Evolutionary conservation across 1,140 invertebrate genomes (phyloP).

Genomic region (Cotesia chilonis): DNA sequence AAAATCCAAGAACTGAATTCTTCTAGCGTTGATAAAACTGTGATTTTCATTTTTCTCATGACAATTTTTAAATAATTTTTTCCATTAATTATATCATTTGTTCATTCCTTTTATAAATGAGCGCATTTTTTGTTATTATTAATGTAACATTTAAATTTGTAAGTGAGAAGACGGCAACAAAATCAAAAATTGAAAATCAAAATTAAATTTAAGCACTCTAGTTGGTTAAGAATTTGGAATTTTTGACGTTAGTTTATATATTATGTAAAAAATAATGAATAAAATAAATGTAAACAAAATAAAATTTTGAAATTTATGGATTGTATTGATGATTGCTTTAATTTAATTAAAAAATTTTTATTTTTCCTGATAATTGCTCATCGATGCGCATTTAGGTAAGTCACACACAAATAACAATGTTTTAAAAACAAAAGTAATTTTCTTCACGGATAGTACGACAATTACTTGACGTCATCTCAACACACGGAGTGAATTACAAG

Average conservation of each 20-base stretch:
- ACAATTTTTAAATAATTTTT: constrained; percentile 6
- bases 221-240: constrained; percentile 40
- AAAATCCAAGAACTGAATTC: constrained; percentile 8
- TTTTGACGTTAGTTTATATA: constrained; percentile 25
- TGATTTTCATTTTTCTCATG: constrained; percentile 26
- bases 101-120: neutral
- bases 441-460: too few relatives aligned
- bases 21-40: neutral
- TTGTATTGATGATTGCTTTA: too few relatives aligned
- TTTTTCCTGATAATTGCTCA: neutral
- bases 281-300: neutral
- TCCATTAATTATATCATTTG: neutral
- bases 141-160: neutral
- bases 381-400: too few relatives aligned
- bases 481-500: too few relatives aligned
- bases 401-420: too few relatives aligned
- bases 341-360: too few relatives aligned
- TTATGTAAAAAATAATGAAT: constrained; percentile 15
- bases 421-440: too few relatives aligned
- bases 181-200: constrained; percentile 64
- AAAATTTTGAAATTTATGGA: neutral
- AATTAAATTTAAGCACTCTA: constrained; percentile 63
- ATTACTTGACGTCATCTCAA: too few relatives aligned
- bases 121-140: neutral
- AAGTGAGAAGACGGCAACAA: constrained; percentile 39